Evolutionary conservation across 2,888 invertebrate species (phyloP).

Genomic region (Labia minor): DNA sequence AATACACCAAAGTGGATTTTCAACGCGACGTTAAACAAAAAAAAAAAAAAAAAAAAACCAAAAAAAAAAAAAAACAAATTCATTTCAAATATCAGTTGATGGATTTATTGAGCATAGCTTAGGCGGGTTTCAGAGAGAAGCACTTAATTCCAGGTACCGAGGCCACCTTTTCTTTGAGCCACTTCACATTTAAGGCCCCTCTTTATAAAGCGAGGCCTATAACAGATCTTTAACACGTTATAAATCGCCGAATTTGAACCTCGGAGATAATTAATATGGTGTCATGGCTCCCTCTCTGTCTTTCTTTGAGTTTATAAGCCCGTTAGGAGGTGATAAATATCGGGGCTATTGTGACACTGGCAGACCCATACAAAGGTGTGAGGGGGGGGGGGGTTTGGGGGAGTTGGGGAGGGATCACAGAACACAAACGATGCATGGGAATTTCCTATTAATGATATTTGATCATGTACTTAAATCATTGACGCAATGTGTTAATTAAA

Average conservation of each 20-base stretch:
- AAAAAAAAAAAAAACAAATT: no score
- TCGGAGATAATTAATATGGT: not conserved
- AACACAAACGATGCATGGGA: not conserved
- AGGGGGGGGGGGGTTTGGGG: no score
- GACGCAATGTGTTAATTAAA: not conserved
- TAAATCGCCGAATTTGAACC: not conserved
- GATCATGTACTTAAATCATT: not conserved
- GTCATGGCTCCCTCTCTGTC: not conserved
- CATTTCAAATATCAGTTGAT: not conserved
- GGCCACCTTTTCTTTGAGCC: not conserved
- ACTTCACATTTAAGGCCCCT: not conserved
- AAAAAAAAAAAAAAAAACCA: no score
- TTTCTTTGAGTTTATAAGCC: not conserved
- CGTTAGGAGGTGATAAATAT: not conserved
- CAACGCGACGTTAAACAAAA: not conserved
- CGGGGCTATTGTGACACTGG: not conserved
- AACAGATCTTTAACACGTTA: not conserved
- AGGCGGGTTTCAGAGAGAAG: not conserved
- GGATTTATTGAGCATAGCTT: not conserved
- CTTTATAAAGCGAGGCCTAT: not conserved
- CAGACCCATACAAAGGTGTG: no score
- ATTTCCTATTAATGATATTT: not conserved
- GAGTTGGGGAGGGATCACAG: no score
- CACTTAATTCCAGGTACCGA: not conserved
- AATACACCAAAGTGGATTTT: not conserved